Evolutionary conservation across 2,888 invertebrate species (phyloP), one percentile per base, ranked within the genome.

Genomic region (Tyria jacobaeae): DNA sequence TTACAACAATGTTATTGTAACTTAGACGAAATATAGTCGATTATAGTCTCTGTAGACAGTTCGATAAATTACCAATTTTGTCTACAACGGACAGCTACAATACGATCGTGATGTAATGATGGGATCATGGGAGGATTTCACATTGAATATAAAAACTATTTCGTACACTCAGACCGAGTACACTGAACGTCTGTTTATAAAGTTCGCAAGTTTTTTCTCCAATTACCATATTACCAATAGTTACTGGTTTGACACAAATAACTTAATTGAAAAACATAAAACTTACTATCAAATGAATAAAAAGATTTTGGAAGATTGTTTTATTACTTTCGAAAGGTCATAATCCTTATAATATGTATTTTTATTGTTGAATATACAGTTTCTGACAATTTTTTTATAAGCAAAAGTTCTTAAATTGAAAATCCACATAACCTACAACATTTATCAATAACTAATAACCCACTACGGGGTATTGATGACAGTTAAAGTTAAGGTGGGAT

Each of bases 61-160:
- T 44, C 21, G 53, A 73, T 73, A 68, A 68, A 70, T 76, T 68
- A 64, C 48, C 48, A 61, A 73, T 68, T 74, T 62, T 68, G 66
- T 62, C 41, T 60, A 49, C 17, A 47, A 60, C 35, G 60, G 63
- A 65, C 62, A 70, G 55, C 47, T 4, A 14, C 12, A 44, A 44
- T 62, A 41, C 52, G 51, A 48, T 69, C 52, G 54, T 57, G 51
- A 60, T 61, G 47, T 64, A 60, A 76, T 56, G 61, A 39, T 49
- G 39, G n/a, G n/a, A 39, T 34, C 54, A 59, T 35, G 37, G 31
- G 52, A 59, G 25, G n/a, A 41, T 24, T 25, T 15, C 27, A 3
- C 37, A 47, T 9, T 47, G 27, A 35, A 37, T 17, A 25, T 31
- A n/a, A 35, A 41, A 49, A 44, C 14, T 21, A 41, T 44, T 55